Base-by-base conservation (phyloP, 2,797 vertebrate species). In the Onychomys leucogaster region DNA sequence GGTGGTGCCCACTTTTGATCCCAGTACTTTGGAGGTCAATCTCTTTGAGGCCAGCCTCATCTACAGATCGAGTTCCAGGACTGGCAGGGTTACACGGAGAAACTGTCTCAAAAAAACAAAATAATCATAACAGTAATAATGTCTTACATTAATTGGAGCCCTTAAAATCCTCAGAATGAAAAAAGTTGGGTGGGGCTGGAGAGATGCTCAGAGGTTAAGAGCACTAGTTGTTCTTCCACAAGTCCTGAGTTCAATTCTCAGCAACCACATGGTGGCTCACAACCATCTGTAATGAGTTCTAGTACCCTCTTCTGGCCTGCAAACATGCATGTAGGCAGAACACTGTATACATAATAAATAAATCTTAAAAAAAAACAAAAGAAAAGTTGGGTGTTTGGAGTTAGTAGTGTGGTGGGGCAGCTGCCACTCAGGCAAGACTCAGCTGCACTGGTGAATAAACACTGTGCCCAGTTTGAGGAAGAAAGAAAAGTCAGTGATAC, bases 401-500 rank as follows among this genome's bases (percentile, higher is more conserved):
- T 43, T 9, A 13, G 46, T 61, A 63, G 46, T 65, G 16, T 55
- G 0, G 49, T 76, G 69, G 75, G 75, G 41, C 32, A 37, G 32
- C 69, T 75, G 82, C 73, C 41, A 17, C 85, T 3, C 2, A 59
- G 52, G 86, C 57, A 29, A 81, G 46, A 59, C 71, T 90, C 87
- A 76, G 46, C 29, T 57, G 34, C 25, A 49, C n/a, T 21, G 5
- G 25, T 93, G 89, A 89, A 76, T 89, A 83, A 94, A 95, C 76
- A 67, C 0, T 12, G 77, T 95, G 90, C 32, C 25, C 17, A 41
- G 78, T 49, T 46, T 63, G 88, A 92, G 77, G 87, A 89, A 71
- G 91, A 93, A 81, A 87, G 82, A 85, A 90, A 93, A 63, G 82
- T 78, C 77, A 84, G 63, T 59, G 43, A 16, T 95, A 27, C 23